Evolutionary conservation across 2,797 vertebrate genomes (phyloP), one percentile per base, ranked within the genome.

Genomic region (Phrynocephalus guinanensis): DNA sequence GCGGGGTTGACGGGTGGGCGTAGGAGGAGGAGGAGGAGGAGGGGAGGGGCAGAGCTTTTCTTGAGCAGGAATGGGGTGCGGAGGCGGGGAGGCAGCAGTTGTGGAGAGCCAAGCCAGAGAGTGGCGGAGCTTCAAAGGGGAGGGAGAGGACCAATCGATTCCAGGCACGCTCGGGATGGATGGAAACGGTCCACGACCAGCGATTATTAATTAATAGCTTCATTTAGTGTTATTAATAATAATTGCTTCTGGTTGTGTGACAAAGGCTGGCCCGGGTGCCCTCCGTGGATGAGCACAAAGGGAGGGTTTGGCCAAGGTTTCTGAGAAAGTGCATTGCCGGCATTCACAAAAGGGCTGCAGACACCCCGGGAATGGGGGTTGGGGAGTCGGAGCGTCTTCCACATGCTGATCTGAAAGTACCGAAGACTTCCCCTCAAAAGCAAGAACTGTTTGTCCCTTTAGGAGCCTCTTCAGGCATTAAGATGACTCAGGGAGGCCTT

Each of bases 181-280:
- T 52, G 75, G 28, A 67, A 52, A 48, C 84, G 48, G n/a, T 67
- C 75, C 63, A 68, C 44, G 6, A 28, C 52, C 18, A 22, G 84
- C 75, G 30, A 78, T 68, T 78, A 85, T 85, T 68, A 85, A 85
- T 78, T 78, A 85, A 77, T 85, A 78, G 48, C 75, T 85, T 78
- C 68, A 78, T 85, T 85, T 85, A 68, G 84, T 78, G 30, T 78
- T 85, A 78, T 85, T 85, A 52, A 78, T 85, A 50, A 77, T 48
- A 67, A 78, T 85, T 50, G 84, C 63, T 68, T 50, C 66, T 67
- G 63, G 73, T 76, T n/a, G 22, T 13, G 60, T 75, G 30, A 68
- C 28, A 30, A 63, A 63, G 18, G 60, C 60, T 18, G 15, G 4
- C 60, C 15, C 3, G 15, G 18, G 18, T 67, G 75, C 44, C 63